Evolutionary conservation across 2,113 vertebrate species (phyloP).

Genomic region (Cygnus buccinator): DNA sequence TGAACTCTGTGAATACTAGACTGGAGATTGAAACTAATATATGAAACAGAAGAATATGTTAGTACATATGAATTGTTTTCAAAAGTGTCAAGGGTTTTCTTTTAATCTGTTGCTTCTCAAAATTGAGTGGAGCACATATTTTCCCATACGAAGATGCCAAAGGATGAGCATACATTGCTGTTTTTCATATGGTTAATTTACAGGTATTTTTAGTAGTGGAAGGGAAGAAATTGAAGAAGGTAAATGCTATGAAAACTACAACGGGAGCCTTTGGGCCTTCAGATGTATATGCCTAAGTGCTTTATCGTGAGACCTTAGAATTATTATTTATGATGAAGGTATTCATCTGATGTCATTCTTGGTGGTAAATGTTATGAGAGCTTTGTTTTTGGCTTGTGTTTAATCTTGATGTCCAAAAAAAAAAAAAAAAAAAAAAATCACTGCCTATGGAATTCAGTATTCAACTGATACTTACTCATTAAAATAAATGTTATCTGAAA

Average conservation of each 20-base stretch:
- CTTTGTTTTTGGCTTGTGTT: background rate
- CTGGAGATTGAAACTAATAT: background rate
- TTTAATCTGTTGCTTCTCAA: background rate
- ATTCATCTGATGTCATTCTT: background rate
- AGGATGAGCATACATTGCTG: background rate
- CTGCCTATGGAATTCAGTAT: background rate
- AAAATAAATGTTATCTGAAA: background rate
- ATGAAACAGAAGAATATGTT: background rate
- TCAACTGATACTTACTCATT: background rate
- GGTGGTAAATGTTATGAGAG: background rate
- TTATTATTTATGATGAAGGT: background rate
- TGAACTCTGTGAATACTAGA: background rate
- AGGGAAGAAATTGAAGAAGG: background rate
- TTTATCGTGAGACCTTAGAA: background rate
- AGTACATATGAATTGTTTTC: fast-evolving
- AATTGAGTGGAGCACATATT: fast-evolving
- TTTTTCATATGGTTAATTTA: background rate
- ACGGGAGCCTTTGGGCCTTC: background rate
- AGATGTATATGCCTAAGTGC: background rate
- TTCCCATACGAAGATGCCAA: background rate
- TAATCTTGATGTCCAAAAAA: background rate
- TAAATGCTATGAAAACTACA: background rate
- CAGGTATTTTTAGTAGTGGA: background rate
- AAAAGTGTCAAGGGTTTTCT: background rate
- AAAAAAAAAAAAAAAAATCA: background rate